Evolutionary conservation across 2,888 invertebrate species (phyloP).

Genomic region (Eupelmus urozonus): DNA sequence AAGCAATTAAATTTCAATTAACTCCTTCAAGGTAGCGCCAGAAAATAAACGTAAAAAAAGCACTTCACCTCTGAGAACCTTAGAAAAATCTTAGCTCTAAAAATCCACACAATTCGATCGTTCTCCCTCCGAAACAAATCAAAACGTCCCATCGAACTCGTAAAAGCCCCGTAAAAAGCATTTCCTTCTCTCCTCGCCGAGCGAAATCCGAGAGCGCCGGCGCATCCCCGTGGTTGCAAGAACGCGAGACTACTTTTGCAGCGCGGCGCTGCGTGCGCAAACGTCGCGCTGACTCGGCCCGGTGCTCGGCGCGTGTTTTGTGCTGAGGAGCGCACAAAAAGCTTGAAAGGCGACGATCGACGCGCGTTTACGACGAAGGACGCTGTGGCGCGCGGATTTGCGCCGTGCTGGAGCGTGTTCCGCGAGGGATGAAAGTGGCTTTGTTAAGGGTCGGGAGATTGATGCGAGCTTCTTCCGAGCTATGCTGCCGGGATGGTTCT

Average conservation of each 20-base stretch:
- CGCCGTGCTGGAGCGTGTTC: neutral
- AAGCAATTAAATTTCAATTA: neutral
- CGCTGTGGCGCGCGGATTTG: neutral
- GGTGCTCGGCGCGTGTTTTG: slow-evolving; percentile 22
- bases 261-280: neutral
- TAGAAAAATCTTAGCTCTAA: too few species aligned
- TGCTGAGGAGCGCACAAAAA: slow-evolving; percentile 26
- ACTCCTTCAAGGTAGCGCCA: too few species aligned
- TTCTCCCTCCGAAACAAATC: slow-evolving; percentile 28
- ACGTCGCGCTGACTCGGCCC: slow-evolving; percentile 25
- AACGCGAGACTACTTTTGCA: neutral
- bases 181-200: neutral
- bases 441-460: slow-evolving; percentile 11
- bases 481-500: too few species aligned
- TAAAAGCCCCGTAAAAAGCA: slow-evolving; percentile 37
- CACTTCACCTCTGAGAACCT: too few species aligned
- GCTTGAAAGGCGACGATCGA: neutral
- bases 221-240: neutral
- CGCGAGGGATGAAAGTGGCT: slow-evolving; percentile 19
- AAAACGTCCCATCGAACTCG: slow-evolving; percentile 25
- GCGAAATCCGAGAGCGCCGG: neutral
- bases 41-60: too few species aligned
- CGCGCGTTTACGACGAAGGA: slow-evolving; percentile 29
- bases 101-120: neutral
- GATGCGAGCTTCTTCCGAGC: slow-evolving; percentile 11